A percentile compares a stretch with the other conserved stretches of the same genome.
These are phyloP conservation scores for Chamaea fasciata DNA, from an alignment of 2,113 vertebrate species.

Conservation along the genomic window DNA sequence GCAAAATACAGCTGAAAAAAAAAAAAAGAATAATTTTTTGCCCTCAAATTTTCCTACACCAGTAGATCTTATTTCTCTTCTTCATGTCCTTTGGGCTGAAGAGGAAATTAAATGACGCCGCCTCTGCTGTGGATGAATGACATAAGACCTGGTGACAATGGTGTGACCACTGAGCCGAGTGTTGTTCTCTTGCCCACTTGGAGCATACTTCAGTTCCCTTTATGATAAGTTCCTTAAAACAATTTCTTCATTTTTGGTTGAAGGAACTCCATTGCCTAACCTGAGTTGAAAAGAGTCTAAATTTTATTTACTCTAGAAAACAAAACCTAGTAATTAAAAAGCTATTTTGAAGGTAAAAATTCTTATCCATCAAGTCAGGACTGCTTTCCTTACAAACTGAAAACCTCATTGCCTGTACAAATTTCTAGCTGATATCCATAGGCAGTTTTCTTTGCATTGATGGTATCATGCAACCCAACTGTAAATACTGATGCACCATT, in stretches of 20 bases:
- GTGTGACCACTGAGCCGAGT: neutral
- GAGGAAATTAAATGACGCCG: neutral
- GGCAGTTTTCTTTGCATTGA: neutral
- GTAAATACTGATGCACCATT: neutral
- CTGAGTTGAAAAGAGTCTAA: neutral
- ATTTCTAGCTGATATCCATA: neutral
- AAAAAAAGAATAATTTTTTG: neutral
- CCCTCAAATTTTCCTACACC: neutral
- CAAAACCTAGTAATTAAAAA: neutral
- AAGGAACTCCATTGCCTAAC: neutral
- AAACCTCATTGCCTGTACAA: neutral
- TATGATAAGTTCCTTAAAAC: neutral
- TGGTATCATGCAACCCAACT: neutral
- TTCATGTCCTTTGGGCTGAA: neutral
- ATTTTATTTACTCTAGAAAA: neutral
- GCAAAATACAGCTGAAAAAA: neutral
- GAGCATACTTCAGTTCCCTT: neutral
- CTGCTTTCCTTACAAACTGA: neutral
- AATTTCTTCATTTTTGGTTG: neutral
- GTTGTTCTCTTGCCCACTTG: neutral
- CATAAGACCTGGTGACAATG: neutral
- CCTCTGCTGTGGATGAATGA: neutral
- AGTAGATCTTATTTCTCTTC: neutral
- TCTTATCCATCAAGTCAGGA: neutral
- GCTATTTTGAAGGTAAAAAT: neutral